phyloP scores from a whole-genome alignment of 2,888 invertebrate species.

The Tryphoninae sp. region DNA sequence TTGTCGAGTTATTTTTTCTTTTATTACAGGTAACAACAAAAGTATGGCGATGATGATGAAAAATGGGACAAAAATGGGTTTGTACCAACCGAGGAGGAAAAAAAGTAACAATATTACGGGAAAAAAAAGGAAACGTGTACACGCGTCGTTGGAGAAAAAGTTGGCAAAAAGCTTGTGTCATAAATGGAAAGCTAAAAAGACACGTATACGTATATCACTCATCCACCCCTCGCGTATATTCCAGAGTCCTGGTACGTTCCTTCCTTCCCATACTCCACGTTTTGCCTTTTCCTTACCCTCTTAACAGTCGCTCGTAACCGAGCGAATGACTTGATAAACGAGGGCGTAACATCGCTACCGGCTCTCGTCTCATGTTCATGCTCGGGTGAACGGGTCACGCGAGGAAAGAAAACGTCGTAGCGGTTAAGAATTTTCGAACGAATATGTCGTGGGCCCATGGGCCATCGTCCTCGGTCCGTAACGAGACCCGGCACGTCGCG shows the following conservation, averaged over 20 bases:
- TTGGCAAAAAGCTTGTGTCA: not conserved
- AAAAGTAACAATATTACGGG: not conserved
- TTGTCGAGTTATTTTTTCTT: not conserved
- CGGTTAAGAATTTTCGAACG: constrained; percentile 30
- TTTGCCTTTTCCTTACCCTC: not conserved
- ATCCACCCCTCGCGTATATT: not conserved
- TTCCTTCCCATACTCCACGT: constrained; percentile 8
- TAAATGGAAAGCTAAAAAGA: not conserved
- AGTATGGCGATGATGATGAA: too few relatives aligned
- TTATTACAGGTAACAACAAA: too few relatives aligned
- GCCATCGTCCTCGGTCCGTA: not conserved
- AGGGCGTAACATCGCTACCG: constrained; percentile 38
- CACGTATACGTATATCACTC: constrained; percentile 18
- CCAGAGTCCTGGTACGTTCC: not conserved
- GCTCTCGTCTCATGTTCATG: constrained; percentile 20
- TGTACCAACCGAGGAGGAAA: too few relatives aligned
- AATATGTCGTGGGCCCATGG: constrained; percentile 27
- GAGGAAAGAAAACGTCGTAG: constrained; percentile 33
- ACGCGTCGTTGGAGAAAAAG: not conserved
- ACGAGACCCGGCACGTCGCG: constrained; percentile 36
- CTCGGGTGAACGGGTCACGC: constrained; percentile 49
- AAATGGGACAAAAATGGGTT: too few relatives aligned
- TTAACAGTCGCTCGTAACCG: constrained; percentile 46
- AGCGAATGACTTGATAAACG: constrained; percentile 55
- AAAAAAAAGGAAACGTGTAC: not conserved